Conservation (phyloP, 2,113 vertebrate genomes). For the Crotalus tigris region DNA sequence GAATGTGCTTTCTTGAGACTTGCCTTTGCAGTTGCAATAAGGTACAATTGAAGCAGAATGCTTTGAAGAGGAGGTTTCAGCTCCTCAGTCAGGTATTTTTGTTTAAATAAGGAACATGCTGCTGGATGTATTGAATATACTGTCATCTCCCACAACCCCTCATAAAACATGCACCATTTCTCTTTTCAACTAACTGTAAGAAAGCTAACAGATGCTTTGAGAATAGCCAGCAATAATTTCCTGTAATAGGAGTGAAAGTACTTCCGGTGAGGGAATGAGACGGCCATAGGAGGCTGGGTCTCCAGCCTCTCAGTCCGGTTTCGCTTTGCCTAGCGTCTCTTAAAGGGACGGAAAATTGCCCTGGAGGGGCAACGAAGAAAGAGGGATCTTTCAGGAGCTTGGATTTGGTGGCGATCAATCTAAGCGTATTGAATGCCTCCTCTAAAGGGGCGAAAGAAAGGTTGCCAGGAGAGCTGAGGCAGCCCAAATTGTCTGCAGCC, state of each 20-base stretch:
- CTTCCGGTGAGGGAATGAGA: too few relatives aligned
- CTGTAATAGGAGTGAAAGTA: background rate
- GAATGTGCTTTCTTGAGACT: background rate
- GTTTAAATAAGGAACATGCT: background rate
- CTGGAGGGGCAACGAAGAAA: too few relatives aligned
- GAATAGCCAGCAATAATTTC: background rate
- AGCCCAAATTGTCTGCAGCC: too few relatives aligned
- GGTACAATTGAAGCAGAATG: background rate
- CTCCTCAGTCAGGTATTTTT: background rate
- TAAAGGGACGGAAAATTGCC: too few relatives aligned
- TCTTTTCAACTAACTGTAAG: background rate
- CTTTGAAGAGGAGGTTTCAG: background rate
- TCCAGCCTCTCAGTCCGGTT: too few relatives aligned
- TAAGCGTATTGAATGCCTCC: too few relatives aligned
- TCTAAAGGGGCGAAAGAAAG: too few relatives aligned
- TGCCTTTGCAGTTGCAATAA: background rate
- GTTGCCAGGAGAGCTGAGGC: too few relatives aligned
- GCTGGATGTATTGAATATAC: background rate
- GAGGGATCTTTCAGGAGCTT: too few relatives aligned
- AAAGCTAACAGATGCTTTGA: background rate
- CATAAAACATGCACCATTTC: background rate
- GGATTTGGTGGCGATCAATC: too few relatives aligned
- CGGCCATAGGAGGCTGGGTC: too few relatives aligned
- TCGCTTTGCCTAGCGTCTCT: too few relatives aligned
- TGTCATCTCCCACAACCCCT: background rate